Evolutionary conservation across 2,888 invertebrate species (phyloP), one percentile per base, ranked within the genome.

Genomic region (Lepidocyrtoides sp.): DNA sequence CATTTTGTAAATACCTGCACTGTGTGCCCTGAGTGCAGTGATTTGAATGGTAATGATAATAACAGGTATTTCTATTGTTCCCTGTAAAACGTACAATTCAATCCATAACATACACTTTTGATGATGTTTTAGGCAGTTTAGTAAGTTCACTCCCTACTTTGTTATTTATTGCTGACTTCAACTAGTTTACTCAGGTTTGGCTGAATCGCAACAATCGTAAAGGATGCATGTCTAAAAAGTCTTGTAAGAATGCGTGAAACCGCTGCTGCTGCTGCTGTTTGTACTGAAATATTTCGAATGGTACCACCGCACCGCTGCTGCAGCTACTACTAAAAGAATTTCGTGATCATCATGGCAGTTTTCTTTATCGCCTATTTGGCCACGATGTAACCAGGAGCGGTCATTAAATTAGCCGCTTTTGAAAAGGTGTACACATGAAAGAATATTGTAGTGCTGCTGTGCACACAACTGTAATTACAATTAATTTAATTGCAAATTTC

Each of bases 401-500:
- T 79, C 79, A 8, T 79, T 79, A 79, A 79, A 79, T 79, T 79
- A 79, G 57, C 79, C 23, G 17, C 44, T 63, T 63, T 63, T 54
- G 63, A 36, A 63, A 60, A 44, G 41, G 41, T 44, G 36, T 2
- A 44, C 44, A 48, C 66, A 69, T 60, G 23, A 82, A 41, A 20
- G 29, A 66, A 48, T 63, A 84, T 51, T 29, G 54, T 32, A 26
- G 32, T 79, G 36, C 54, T 79, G 57, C 57, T 79, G 54, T 36
- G 54, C 77, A 77, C 79, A 48, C 63, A 66, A 66, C 54, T 77
- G 84, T 84, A 89, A 89, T 89, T 89, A 89, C 89, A 84, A 89
- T 89, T 89, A 89, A 83, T 89, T 75, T 89, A 89, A 89, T 89
- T 84, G 84, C 89, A 89, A 89, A 89, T 89, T 89, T 84, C 77